Evolutionary conservation across 2,888 invertebrate genomes (phyloP).

Genomic region (Ferrisia virgata): DNA sequence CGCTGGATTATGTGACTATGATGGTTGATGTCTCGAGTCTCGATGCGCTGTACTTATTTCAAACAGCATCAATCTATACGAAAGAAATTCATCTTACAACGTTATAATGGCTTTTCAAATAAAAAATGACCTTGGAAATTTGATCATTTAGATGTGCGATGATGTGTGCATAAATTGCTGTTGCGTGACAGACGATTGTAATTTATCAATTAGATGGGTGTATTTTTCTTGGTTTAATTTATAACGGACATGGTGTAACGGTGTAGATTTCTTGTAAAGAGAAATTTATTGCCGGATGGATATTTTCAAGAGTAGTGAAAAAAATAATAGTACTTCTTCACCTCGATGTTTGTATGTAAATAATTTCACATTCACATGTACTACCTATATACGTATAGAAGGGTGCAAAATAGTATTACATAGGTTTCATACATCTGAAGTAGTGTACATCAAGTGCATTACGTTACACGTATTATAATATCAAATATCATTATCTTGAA

Average conservation of each 20-base stretch:
- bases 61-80: neutral
- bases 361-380: neutral
- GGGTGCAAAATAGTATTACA: too few relatives aligned
- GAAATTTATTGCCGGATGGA: constrained; percentile 11
- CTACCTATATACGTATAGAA: neutral
- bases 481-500: neutral
- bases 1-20: too few relatives aligned
- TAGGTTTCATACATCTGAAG: too few relatives aligned
- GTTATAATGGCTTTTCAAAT: neutral
- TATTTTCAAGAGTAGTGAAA: constrained; percentile 15
- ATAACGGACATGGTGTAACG: constrained; percentile 26
- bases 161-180: constrained; percentile 12
- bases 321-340: neutral
- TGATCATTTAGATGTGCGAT: neutral
- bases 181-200: constrained; percentile 28
- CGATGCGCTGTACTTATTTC: neutral
- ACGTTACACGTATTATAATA: neutral
- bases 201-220: constrained; percentile 26
- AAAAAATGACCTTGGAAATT: neutral
- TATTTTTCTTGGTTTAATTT: constrained; percentile 16
- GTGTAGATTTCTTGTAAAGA: constrained; percentile 28
- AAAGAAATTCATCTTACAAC: neutral
- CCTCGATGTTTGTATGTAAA: neutral
- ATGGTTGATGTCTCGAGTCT: too few relatives aligned
- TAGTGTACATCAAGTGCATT: too few relatives aligned